phyloP scores from a whole-genome alignment of 2,888 invertebrate species.

The Julus scanicus region DNA sequence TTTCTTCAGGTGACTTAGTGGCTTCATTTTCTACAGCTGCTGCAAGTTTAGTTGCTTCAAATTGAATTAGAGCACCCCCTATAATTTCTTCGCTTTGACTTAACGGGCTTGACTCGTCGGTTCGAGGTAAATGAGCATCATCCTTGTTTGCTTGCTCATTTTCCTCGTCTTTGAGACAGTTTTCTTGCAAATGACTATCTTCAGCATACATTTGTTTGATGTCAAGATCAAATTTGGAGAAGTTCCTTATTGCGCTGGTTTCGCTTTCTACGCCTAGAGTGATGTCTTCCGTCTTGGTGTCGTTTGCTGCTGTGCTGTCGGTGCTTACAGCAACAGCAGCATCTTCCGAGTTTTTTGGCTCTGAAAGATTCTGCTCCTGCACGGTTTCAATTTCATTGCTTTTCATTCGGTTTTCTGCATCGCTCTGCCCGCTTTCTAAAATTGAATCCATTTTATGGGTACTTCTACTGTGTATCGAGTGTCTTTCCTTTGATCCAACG shows the following conservation, averaged over 20 bases:
- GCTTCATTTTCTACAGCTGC: conserved; percentile 59
- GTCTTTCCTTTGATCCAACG: conserved; percentile 18
- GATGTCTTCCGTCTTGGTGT: conserved; percentile 26
- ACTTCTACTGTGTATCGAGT: conserved; percentile 15
- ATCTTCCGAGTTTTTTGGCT: conserved; percentile 11
- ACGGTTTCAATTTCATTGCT: not conserved
- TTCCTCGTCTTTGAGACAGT: not conserved
- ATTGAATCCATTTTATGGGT: conserved; percentile 49
- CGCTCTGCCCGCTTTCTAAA: conserved; percentile 27
- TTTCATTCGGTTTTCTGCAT: not conserved
- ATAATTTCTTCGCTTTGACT: conserved; percentile 21
- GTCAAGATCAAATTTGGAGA: conserved; percentile 1
- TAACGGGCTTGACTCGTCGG: conserved; percentile 10
- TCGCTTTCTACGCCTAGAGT: not conserved
- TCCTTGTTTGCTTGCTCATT: not conserved
- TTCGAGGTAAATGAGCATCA: not conserved
- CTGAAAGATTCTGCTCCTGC: not conserved
- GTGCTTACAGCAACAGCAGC: conserved; percentile 6
- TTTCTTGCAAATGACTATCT: not conserved
- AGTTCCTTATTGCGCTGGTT: conserved; percentile 16
- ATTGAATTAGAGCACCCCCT: not conserved
- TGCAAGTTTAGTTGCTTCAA: conserved; percentile 79
- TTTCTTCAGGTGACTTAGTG: conserved; percentile 59
- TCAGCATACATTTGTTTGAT: not conserved
- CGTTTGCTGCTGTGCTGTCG: not conserved